These are phyloP conservation scores for Eira barbara DNA, from an alignment of 2,113 vertebrate genomes.

Conservation along the genomic window DNA sequence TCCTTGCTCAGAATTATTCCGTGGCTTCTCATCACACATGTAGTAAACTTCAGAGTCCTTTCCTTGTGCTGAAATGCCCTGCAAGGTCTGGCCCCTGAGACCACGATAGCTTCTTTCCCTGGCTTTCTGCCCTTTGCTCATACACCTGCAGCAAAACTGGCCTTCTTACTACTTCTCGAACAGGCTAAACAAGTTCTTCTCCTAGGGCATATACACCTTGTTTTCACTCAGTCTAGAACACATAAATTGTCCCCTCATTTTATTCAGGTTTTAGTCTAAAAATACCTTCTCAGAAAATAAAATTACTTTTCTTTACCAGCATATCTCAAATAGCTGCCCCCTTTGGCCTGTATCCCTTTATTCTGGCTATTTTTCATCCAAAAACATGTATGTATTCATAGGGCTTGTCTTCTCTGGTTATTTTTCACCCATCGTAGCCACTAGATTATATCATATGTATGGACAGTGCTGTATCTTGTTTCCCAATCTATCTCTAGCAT, in stretches of 20 bases:
- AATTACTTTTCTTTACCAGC: not conserved
- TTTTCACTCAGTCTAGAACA: not conserved
- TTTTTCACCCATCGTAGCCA: not conserved
- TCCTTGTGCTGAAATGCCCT: not conserved
- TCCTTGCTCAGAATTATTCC: not conserved
- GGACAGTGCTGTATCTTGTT: not conserved
- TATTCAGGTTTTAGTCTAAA: not conserved
- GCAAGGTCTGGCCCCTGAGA: not conserved
- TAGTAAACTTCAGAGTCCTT: not conserved
- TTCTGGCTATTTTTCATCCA: not conserved
- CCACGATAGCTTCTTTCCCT: accelerated
- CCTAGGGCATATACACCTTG: not conserved
- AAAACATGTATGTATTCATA: not conserved
- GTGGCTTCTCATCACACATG: not conserved
- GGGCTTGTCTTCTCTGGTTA: not conserved
- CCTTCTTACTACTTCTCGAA: not conserved
- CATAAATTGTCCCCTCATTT: not conserved
- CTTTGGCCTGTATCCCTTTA: not conserved
- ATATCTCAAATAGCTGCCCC: not conserved
- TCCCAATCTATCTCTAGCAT: not conserved
- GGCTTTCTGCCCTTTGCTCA: not conserved
- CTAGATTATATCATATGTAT: not conserved
- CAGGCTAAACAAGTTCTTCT: not conserved
- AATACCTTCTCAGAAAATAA: not conserved
- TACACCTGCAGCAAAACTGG: not conserved